These are phyloP conservation scores for Brachionus manjavacas DNA, from an alignment of 1,140 invertebrate species.

Conservation along the genomic window DNA sequence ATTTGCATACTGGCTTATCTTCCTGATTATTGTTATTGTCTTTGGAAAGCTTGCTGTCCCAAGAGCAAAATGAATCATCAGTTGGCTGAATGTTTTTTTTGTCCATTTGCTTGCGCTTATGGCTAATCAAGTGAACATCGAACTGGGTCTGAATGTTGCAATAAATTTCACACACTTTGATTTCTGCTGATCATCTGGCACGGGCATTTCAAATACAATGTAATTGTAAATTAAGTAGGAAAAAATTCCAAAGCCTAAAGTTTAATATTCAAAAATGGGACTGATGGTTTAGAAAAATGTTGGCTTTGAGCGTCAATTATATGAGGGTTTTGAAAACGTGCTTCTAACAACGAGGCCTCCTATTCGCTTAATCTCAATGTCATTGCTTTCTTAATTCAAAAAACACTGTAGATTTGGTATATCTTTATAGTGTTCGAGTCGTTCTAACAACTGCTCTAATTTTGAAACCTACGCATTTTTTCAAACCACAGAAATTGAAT, in stretches of 20 bases:
- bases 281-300: not conserved
- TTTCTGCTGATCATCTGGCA: not conserved
- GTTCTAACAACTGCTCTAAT: not conserved
- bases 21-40: slow-evolving; percentile 6
- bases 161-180: slow-evolving; percentile 1
- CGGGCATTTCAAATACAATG: slow-evolving; percentile 10
- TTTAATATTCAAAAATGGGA: not conserved
- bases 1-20: not conserved
- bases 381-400: not conserved
- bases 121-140: slow-evolving; percentile 39
- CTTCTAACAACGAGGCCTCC: not conserved
- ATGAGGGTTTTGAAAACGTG: not conserved
- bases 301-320: not conserved
- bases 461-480: not conserved
- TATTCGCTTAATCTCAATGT: not conserved
- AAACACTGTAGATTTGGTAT: not conserved
- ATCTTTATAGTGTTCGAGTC: not conserved
- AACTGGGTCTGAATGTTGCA: slow-evolving; percentile 30
- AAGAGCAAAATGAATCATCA: not conserved
- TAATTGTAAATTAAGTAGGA: slow-evolving; percentile 5
- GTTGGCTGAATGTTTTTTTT: not conserved
- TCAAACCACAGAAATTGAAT: not conserved
- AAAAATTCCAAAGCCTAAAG: slow-evolving; percentile 11
- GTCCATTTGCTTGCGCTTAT: slow-evolving; percentile 10
- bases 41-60: not conserved